These are phyloP conservation scores for Agrotis puta DNA, from an alignment of 2,888 invertebrate species.

Conservation along the genomic window DNA sequence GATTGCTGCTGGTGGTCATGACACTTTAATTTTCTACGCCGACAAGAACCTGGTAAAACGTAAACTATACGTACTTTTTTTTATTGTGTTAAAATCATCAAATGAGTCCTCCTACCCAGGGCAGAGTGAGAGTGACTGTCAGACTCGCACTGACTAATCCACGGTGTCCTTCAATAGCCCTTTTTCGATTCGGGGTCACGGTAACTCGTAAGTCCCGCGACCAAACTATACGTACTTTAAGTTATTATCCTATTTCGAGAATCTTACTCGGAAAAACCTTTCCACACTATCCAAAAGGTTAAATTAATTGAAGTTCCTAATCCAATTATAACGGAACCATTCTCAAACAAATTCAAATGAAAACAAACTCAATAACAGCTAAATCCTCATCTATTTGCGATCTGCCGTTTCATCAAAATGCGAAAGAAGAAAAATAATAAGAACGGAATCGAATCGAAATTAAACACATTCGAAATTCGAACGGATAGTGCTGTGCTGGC, in stretches of 20 bases:
- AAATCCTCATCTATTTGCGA: slow-evolving; percentile 52
- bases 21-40: too few relatives aligned
- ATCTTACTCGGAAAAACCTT: not conserved
- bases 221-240: too few relatives aligned
- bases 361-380: slow-evolving; percentile 36
- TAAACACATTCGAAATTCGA: slow-evolving; percentile 63
- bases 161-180: too few relatives aligned
- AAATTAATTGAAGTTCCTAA: not conserved
- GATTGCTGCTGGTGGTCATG: too few relatives aligned
- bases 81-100: too few relatives aligned
- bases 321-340: slow-evolving; percentile 20
- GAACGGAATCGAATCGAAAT: slow-evolving; percentile 63
- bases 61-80: too few relatives aligned
- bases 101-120: too few relatives aligned
- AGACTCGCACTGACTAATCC: too few relatives aligned
- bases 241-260: not conserved
- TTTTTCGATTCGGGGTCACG: too few relatives aligned
- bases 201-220: too few relatives aligned
- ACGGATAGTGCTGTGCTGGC: slow-evolving; percentile 56
- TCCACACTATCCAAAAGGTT: not conserved
- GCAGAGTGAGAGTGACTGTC: too few relatives aligned
- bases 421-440: slow-evolving; percentile 62
- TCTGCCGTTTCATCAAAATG: slow-evolving; percentile 50
- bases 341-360: slow-evolving; percentile 19
- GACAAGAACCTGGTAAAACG: not conserved